These are phyloP conservation scores for Drosophila sproati DNA, from an alignment of 1,140 invertebrate species.

Conservation along the genomic window DNA sequence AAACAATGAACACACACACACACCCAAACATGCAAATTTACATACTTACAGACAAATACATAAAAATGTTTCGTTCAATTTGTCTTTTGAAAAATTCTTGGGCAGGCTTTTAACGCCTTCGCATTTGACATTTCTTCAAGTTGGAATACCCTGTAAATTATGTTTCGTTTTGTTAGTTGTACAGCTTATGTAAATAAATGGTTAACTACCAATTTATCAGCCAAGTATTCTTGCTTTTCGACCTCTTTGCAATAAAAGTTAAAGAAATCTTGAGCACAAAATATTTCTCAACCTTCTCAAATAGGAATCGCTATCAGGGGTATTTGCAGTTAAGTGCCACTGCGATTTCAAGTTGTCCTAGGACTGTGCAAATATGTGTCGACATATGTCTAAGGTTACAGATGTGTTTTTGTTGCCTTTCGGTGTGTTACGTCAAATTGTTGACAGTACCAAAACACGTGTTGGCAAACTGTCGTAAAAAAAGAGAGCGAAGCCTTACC, in stretches of 20 bases:
- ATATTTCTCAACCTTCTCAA: no score
- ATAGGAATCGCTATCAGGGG: background rate
- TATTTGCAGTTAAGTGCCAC: background rate
- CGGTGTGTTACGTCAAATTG: slow-evolving; percentile 62
- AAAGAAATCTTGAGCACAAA: no score
- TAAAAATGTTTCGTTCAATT: background rate
- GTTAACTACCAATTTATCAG: no score
- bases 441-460: slow-evolving; percentile 77
- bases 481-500: slow-evolving; percentile 51
- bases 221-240: no score
- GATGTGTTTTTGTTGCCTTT: slow-evolving; percentile 24
- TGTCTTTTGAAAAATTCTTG: slow-evolving; percentile 13
- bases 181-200: no score
- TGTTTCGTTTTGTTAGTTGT: no score
- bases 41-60: slow-evolving; percentile 24
- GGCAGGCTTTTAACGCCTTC: slow-evolving; percentile 4
- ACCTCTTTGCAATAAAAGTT: no score
- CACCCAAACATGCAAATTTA: background rate
- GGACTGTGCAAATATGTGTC: slow-evolving; percentile 47
- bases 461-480: slow-evolving; percentile 62
- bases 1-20: background rate
- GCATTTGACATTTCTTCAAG: slow-evolving; percentile 7
- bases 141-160: slow-evolving; percentile 6
- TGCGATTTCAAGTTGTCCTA: background rate
- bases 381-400: slow-evolving; percentile 28